These are phyloP conservation scores for Mormyrops attenuatus DNA, from an alignment of 2,797 vertebrate species.

Conservation along the genomic window DNA sequence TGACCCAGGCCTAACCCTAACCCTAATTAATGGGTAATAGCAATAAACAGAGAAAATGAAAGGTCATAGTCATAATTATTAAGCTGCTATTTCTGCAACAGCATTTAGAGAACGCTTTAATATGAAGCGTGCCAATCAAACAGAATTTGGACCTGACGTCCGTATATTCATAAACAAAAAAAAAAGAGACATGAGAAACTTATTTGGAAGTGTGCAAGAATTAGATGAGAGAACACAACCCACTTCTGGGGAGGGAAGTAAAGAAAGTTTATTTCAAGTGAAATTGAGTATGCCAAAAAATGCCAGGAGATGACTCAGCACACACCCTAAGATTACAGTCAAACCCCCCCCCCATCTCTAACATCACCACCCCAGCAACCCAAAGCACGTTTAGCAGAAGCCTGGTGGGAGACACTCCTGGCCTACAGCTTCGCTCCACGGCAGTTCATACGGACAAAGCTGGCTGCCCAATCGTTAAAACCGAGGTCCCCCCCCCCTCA, in stretches of 20 bases:
- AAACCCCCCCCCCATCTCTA: background rate
- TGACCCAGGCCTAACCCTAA: conserved; percentile 40
- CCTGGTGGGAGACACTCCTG: background rate
- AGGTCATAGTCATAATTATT: conserved; percentile 38
- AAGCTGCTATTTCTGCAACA: conserved; percentile 32
- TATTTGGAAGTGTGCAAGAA: conserved; percentile 25
- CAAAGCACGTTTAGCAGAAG: background rate
- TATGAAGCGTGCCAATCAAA: conserved; percentile 39
- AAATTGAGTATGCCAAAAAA: conserved; percentile 81
- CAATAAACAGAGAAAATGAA: conserved; percentile 45
- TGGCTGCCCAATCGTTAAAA: background rate
- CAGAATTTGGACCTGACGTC: conserved; percentile 18
- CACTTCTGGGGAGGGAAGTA: conserved; percentile 37
- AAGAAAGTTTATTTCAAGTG: conserved; percentile 59
- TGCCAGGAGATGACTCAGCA: conserved; percentile 76
- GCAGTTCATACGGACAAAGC: background rate
- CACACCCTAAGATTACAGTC: conserved; percentile 56
- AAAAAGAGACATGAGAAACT: conserved; percentile 22
- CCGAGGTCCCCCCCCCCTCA: too few species aligned
- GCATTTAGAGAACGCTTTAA: conserved; percentile 35
- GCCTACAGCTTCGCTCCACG: background rate
- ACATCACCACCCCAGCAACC: conserved; percentile 4
- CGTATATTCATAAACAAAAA: conserved; percentile 14
- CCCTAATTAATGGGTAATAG: conserved; percentile 44
- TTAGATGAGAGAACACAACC: conserved; percentile 22